phyloP scores from a whole-genome alignment of 1,140 invertebrate species.

The Philopotamus ludificatus region DNA sequence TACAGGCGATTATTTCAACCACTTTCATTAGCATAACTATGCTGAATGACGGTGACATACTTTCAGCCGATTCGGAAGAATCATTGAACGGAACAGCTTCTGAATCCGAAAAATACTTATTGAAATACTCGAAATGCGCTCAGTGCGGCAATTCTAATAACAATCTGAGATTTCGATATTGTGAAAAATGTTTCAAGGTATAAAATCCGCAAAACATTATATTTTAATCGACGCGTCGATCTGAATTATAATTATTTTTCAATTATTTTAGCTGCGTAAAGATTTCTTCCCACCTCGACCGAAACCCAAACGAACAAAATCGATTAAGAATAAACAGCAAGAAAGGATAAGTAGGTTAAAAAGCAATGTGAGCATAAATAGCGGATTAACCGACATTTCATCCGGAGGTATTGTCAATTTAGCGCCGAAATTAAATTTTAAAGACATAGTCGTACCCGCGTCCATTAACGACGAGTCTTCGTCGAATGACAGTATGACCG shows the following conservation, averaged over 20 bases:
- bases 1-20: conserved; percentile 50
- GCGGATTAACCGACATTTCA: too few relatives aligned
- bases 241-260: conserved; percentile 7
- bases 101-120: conserved; percentile 57
- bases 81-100: conserved; percentile 49
- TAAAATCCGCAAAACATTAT: too few relatives aligned
- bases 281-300: conserved; percentile 65
- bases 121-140: conserved; percentile 63
- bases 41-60: conserved; percentile 47
- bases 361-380: background rate
- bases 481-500: background rate
- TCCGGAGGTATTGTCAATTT: background rate
- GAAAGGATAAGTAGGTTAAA: background rate
- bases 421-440: conserved; percentile 25
- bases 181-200: conserved; percentile 67
- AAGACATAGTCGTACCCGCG: conserved; percentile 26
- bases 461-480: background rate
- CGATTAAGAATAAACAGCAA: conserved; percentile 33
- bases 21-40: conserved; percentile 47
- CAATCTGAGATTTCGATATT: conserved; percentile 64
- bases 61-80: conserved; percentile 58
- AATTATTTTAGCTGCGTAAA: conserved; percentile 63
- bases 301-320: conserved; percentile 49
- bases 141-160: conserved; percentile 62
- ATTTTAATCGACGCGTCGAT: too few relatives aligned